Evolutionary conservation across 2,888 invertebrate species (phyloP), one percentile per base, ranked within the genome.

Genomic region (Coleophora flavipennella): DNA sequence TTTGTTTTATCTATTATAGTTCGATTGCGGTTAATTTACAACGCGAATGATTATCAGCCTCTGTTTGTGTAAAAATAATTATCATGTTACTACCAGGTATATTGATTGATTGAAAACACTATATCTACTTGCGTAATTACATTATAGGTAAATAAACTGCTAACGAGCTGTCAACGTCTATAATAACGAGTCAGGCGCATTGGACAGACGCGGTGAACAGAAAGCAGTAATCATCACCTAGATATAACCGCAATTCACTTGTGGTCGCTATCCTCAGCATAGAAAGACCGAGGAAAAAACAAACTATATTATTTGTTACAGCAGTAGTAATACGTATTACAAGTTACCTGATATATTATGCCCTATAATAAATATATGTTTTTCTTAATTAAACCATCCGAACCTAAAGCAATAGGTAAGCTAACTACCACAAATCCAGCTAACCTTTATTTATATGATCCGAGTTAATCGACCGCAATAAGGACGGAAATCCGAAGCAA

Each of bases 391-490:
- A 29, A n/a, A 11, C 29, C 29, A 9, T n/a, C 10, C 7, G 10
- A 2, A 9, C 29, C 29, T 4, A 29, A 29, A 29, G 29, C 29
- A 39, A 49, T 42, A 49, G 46, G 45, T 50, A n/a, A n/a, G n/a
- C n/a, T n/a, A 55, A 31, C 39, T 56, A 42, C 55, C n/a, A n/a
- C n/a, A n/a, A 55, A 57, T 51, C 46, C 42, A 36, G 34, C 48
- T 47, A 13, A 40, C 28, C 38, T 31, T 45, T 35, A 42, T 53
- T 61, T 57, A 52, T 48, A 52, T 59, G 57, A 67, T 63, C 67
- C 70, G 44, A 46, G 50, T 53, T 68, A 67, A 71, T 69, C 67
- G 60, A 53, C 66, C 65, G 53, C 67, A 62, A 62, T 61, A 56
- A 46, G 42, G 45, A 43, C 44, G 49, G 59, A 68, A 70, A 73